Evolutionary conservation across 2,113 vertebrate species (phyloP).

Genomic region (Melanocharis versteri): DNA sequence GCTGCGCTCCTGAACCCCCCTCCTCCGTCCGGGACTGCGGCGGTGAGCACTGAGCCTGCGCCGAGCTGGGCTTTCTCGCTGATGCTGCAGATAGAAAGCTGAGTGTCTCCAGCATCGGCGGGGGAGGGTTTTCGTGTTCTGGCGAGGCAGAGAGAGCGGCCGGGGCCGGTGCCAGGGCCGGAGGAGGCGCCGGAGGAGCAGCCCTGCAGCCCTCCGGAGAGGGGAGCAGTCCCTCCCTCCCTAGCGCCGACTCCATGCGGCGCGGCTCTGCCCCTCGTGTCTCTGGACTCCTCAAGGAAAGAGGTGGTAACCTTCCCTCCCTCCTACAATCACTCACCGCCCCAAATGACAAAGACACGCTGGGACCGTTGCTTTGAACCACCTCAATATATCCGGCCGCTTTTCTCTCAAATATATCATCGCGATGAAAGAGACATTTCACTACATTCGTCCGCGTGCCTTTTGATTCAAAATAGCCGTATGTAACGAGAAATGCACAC

Average conservation of each 20-base stretch:
- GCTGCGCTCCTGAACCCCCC: slow-evolving; percentile 46
- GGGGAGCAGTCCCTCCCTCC: not conserved
- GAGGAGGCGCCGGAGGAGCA: not conserved
- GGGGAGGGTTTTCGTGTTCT: not conserved
- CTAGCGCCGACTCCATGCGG: not conserved
- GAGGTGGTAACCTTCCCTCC: slow-evolving; percentile 22
- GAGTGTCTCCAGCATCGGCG: not conserved
- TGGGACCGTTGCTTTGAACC: slow-evolving; percentile 24
- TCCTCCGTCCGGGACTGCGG: slow-evolving; percentile 75
- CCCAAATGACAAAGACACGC: not conserved
- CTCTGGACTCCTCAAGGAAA: not conserved
- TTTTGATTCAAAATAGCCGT: not conserved
- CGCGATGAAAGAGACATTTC: not conserved
- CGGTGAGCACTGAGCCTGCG: slow-evolving; percentile 75
- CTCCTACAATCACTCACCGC: not conserved
- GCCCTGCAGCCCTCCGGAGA: not conserved
- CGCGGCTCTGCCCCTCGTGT: not conserved
- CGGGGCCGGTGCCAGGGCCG: not conserved
- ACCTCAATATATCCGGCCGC: not conserved
- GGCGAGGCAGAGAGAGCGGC: not conserved
- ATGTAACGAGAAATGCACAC: not conserved
- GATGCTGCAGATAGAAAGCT: slow-evolving; percentile 77
- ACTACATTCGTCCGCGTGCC: not conserved
- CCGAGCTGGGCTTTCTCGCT: slow-evolving; percentile 70
- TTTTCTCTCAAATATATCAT: not conserved